Evolutionary conservation across 2,113 vertebrate genomes (phyloP).

Genomic region (Lampris incognitus): DNA sequence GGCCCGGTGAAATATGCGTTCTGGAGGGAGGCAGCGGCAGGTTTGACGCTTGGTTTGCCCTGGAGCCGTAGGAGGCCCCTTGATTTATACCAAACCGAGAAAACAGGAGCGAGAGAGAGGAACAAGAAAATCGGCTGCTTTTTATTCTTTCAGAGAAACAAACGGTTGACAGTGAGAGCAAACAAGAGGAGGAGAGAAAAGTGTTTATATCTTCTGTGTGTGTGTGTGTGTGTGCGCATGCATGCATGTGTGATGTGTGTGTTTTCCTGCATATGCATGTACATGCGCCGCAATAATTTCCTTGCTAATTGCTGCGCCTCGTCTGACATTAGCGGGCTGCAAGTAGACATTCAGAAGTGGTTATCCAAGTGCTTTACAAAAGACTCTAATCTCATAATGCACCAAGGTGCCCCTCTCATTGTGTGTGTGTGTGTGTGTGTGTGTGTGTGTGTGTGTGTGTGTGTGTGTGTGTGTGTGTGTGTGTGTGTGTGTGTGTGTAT

Average conservation of each 20-base stretch:
- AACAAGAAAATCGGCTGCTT: background rate
- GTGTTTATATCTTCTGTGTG: background rate
- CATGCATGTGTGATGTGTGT: background rate
- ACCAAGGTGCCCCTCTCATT: background rate
- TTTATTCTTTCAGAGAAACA: background rate
- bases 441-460: conserved; percentile 22
- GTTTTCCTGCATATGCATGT: background rate
- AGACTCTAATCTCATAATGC: conserved; percentile 18
- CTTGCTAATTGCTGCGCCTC: background rate
- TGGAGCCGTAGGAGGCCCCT: conserved; percentile 14
- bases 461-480: conserved; percentile 21
- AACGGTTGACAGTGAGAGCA: background rate
- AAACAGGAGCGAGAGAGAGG: conserved; percentile 3
- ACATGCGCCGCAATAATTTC: background rate
- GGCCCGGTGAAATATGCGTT: conserved; percentile 33
- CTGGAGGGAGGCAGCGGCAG: conserved; percentile 26
- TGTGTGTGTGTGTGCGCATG: background rate
- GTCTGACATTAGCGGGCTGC: background rate
- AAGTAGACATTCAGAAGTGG: background rate
- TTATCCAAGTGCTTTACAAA: conserved; percentile 26
- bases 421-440: conserved; percentile 23
- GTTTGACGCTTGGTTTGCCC: conserved; percentile 21
- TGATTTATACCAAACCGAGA: conserved; percentile 3
- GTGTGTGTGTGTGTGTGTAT: conserved; percentile 15
- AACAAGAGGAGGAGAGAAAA: background rate